Base-by-base conservation (phyloP, 2,113 vertebrate species). In the Tautogolabrus adspersus region DNA sequence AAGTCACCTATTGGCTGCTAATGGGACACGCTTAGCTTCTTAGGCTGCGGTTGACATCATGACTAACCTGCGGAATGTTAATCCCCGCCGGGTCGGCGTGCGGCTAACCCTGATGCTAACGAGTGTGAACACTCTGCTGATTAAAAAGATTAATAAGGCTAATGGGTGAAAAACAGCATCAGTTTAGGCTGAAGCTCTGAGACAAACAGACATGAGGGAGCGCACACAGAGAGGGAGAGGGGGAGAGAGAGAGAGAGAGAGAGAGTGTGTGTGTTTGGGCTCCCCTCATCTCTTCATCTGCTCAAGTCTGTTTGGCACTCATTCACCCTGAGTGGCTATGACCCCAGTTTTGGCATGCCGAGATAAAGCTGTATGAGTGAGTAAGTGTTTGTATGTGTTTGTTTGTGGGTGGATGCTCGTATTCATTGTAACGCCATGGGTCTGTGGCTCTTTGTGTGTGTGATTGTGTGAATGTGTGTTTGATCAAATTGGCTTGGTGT, bases 91-190 rank as follows among this genome's bases (percentile, higher is more conserved):
- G 83, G 84, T 77, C 61, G 19, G 49, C 42, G 30, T 57, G 61
- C 6, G 23, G 40, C 62, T 86, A 86, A 83, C 85, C 75, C 73
- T 79, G 52, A 79, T 51, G 70, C 68, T 89, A 89, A 89, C 58
- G 77, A 89, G 79, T 72, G 51, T 79, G 79, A 90, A 77, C 85
- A 86, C 83, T 86, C 77, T 2, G 58, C 79, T 88, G 87, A 90
- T 90, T 92, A 87, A 85, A 89, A 82, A 87, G 79, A 92, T 90
- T 88, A 91, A 93, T 90, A 88, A 90, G 86, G 84, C 84, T 92
- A 92, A 91, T 92, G 88, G 90, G 71, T 79, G 75, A 70, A 75
- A 87, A 83, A 70, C 82, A 54, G 66, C 47, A 38, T 87, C 79
- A 65, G 73, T 88, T 90, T 74, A 67, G 66, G 75, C 71, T 62